A percentile compares a stretch with the other conserved stretches of the same genome.
These are phyloP conservation scores for Mus caroli DNA, from an alignment of 2,797 vertebrate species.

Conservation along the genomic window DNA sequence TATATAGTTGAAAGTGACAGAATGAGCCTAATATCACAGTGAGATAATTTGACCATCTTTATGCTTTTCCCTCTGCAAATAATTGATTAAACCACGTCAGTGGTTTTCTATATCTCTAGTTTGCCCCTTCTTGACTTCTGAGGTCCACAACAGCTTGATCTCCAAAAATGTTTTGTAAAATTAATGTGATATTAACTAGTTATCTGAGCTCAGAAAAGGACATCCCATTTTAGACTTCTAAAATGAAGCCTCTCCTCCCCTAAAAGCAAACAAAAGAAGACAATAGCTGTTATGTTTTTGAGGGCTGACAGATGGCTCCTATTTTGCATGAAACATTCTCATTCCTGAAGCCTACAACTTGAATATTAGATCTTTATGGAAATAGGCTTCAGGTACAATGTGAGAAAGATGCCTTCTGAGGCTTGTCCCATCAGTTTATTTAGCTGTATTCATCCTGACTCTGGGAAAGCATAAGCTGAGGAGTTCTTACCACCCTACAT, in stretches of 20 bases:
- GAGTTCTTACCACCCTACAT: background rate
- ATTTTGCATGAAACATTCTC: background rate
- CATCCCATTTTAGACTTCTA: background rate
- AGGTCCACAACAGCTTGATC: slow-evolving; percentile 52
- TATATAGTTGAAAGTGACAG: background rate
- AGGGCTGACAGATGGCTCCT: slow-evolving; percentile 10
- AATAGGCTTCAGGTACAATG: background rate
- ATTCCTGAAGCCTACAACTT: background rate
- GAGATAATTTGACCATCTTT: slow-evolving; percentile 3
- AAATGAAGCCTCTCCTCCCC: slow-evolving; percentile 1
- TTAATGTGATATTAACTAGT: slow-evolving; percentile 10
- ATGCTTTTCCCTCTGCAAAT: slow-evolving; percentile 14
- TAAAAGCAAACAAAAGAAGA: slow-evolving; percentile 19
- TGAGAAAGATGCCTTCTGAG: background rate
- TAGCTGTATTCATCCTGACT: background rate
- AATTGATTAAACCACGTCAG: slow-evolving; percentile 4
- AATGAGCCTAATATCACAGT: background rate
- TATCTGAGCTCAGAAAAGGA: slow-evolving; percentile 22
- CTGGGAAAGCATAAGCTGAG: background rate
- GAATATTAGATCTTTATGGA: background rate
- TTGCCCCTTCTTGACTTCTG: slow-evolving; percentile 12
- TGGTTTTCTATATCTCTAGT: slow-evolving; percentile 59
- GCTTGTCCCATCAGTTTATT: background rate
- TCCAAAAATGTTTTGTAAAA: slow-evolving; percentile 56
- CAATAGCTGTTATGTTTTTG: background rate